Percentiles rank a stretch among this genome's conserved stretches.
phyloP scores from a whole-genome alignment of 2,888 invertebrate species.

The Pseudococcus jackbeardsleyi region DNA sequence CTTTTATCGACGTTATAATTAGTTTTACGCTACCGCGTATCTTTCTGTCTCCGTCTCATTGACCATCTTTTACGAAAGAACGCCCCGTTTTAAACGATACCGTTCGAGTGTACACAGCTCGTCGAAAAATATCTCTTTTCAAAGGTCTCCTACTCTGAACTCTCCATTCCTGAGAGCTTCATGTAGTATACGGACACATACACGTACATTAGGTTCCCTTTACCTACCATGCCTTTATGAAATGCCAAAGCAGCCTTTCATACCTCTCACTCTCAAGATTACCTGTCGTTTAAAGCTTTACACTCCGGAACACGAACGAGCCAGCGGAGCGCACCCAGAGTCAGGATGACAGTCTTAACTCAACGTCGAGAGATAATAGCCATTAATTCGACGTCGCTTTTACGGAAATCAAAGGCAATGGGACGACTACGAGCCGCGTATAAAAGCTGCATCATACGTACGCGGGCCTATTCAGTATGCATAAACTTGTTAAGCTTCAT shows the following conservation, averaged over 20 bases:
- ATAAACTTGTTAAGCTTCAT: slow-evolving; percentile 30
- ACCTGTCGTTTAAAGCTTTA: not conserved
- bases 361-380: slow-evolving; percentile 37
- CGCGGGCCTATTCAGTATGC: slow-evolving; percentile 22
- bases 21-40: too few relatives aligned
- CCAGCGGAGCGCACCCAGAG: not conserved
- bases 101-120: too few relatives aligned
- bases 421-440: not conserved
- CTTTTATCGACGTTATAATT: too few relatives aligned
- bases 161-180: too few relatives aligned
- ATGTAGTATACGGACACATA: too few relatives aligned
- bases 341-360: not conserved
- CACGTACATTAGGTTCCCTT: too few relatives aligned
- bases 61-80: too few relatives aligned
- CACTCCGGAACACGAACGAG: not conserved
- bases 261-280: not conserved
- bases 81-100: too few relatives aligned
- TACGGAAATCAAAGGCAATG: slow-evolving; percentile 33
- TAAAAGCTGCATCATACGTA: not conserved
- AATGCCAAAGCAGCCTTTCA: not conserved
- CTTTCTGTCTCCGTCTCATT: too few relatives aligned
- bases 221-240: not conserved
- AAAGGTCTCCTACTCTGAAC: too few relatives aligned
- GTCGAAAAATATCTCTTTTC: too few relatives aligned
- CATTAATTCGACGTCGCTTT: slow-evolving; percentile 21